Evolutionary conservation across 2,113 vertebrate species (phyloP), one percentile per base, ranked within the genome.

Genomic region (Bubo blakistoni): DNA sequence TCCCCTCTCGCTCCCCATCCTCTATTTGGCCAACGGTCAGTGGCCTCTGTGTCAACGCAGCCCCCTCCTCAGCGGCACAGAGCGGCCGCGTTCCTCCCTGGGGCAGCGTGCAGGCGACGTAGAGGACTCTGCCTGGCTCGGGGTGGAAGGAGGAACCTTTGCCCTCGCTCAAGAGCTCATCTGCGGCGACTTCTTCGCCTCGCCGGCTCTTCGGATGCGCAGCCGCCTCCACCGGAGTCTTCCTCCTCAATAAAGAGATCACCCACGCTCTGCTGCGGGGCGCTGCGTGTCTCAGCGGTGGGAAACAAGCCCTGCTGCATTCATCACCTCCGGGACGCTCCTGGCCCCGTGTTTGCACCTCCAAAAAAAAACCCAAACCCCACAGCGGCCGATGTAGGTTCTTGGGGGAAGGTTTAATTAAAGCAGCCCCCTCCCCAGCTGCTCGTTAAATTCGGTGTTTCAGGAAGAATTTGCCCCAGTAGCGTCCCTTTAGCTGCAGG

Each of bases 391-490:
- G 2, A 20, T 1, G 5, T 5, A 5, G 27, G 32, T 17, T n/a
- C 55, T 2, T 0, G 5, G 0, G 13, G 26, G 9, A 9, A 17
- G 5, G 21, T 88, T 92, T 88, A 83, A 91, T 95, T 4, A 32
- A 32, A 17, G 20, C 1, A 3, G 11, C 29, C 16, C 49, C 47
- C 5, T 13, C 38, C 34, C 47, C 6, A 2, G 11, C 4, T 0
- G 4, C 55, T 6, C 3, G 3, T 98, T 97, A 99, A 38, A 99
- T 98, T 15, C 99, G 97, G 10, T 97, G 86, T 0, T 97, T 97
- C 46, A 98, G n/a, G 92, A 96, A 98, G 93, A 99, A 99, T 93
- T 99, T 99, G 65, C 99, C 99, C 83, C 98, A 98, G 93, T 98
- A 99, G 8, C 97, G 98, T 40, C 99, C 99, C 8, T 98, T 97